A percentile compares a stretch with the other conserved stretches of the same genome.
phyloP scores from a whole-genome alignment of 2,113 vertebrate species.

The Pithys albifrons region DNA sequence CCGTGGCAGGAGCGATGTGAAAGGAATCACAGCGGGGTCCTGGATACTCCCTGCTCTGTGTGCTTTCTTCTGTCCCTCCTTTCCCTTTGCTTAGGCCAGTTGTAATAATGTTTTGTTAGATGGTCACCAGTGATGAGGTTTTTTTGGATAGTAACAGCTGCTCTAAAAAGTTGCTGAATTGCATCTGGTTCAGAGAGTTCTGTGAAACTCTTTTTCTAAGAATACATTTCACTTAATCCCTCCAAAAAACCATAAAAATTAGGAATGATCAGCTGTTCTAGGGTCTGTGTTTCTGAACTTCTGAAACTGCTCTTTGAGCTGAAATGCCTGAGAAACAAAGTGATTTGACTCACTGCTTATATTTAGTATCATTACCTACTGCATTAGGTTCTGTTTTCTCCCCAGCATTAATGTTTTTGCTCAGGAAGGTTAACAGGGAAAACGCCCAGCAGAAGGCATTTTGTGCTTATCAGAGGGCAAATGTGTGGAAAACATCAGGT shows the following conservation, averaged over 20 bases:
- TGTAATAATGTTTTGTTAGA: background rate
- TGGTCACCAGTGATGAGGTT: background rate
- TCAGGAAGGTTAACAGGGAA: constrained; percentile 64
- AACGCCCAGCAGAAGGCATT: constrained; percentile 55
- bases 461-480: constrained; percentile 45
- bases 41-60: background rate
- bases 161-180: background rate
- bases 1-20: background rate
- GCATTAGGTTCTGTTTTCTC: constrained; percentile 36
- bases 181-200: background rate
- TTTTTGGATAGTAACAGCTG: constrained; percentile 1
- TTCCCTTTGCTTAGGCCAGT: background rate
- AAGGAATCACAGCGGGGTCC: background rate
- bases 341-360: constrained; percentile 49
- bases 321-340: constrained; percentile 9
- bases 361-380: constrained; percentile 63
- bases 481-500: constrained; percentile 51
- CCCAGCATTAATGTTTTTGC: constrained; percentile 5
- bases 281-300: background rate
- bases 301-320: background rate
- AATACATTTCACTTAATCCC: background rate
- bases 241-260: background rate
- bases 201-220: background rate
- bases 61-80: background rate
- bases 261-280: background rate